These are phyloP conservation scores for Drosophila antonietae DNA, from an alignment of 2,888 invertebrate species.

Conservation along the genomic window DNA sequence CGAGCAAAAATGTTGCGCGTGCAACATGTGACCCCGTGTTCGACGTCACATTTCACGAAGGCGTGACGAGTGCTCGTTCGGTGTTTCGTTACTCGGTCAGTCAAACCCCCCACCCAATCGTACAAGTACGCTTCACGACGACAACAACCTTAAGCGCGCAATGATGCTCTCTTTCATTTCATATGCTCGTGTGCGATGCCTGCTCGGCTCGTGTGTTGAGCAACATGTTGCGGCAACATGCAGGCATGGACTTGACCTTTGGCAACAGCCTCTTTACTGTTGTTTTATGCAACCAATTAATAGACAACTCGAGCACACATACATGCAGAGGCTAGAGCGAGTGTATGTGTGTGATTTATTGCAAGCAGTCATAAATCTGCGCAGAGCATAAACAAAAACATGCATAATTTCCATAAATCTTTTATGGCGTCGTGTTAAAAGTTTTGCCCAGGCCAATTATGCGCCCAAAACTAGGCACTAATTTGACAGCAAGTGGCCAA, in stretches of 20 bases:
- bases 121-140: background rate
- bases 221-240: slow-evolving; percentile 57
- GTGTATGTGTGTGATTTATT: slow-evolving; percentile 67
- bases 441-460: slow-evolving; percentile 69
- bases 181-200: background rate
- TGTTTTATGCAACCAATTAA: slow-evolving; percentile 72
- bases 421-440: slow-evolving; percentile 72
- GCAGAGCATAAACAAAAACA: slow-evolving; percentile 68
- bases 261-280: slow-evolving; percentile 66
- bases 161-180: slow-evolving; percentile 24
- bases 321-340: background rate
- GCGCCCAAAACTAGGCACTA: slow-evolving; percentile 71
- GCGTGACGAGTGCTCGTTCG: slow-evolving; percentile 13
- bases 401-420: slow-evolving; percentile 81
- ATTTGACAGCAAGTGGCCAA: slow-evolving; percentile 71
- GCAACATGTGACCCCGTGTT: slow-evolving; percentile 9
- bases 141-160: background rate
- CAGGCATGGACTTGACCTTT: slow-evolving; percentile 67
- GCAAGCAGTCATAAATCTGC: slow-evolving; percentile 73
- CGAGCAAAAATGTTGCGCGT: slow-evolving; percentile 33
- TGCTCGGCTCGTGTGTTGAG: slow-evolving; percentile 6
- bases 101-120: background rate
- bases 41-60: slow-evolving; percentile 20
- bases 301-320: slow-evolving; percentile 51
- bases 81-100: slow-evolving; percentile 42